Conservation (phyloP, 2,113 vertebrate genomes). For the Mus musculus region GRCm39 chr3:43114001-43114500, state of each 20-base stretch:
- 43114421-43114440: not conserved
- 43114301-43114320: not conserved
- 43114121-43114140: not conserved
- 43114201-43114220: not conserved
- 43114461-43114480: not conserved
- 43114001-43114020: not conserved
- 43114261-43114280: not conserved
- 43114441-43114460: not conserved
- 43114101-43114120: not conserved
- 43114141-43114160: not conserved
- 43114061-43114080: not conserved
- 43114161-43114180: not conserved
- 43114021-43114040: not conserved
- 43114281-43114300: not conserved
- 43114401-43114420: not conserved
- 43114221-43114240: not conserved
- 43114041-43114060: no score
- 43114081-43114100: not conserved
- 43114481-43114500: not conserved
- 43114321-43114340: not conserved
- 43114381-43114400: not conserved
- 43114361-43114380: not conserved
- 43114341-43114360: not conserved
- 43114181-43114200: not conserved
- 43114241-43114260: not conserved